Percentiles rank a stretch among this genome's conserved stretches.
phyloP scores from a whole-genome alignment of 2,888 invertebrate species.

The Macrosiphum euphorbiae region DNA sequence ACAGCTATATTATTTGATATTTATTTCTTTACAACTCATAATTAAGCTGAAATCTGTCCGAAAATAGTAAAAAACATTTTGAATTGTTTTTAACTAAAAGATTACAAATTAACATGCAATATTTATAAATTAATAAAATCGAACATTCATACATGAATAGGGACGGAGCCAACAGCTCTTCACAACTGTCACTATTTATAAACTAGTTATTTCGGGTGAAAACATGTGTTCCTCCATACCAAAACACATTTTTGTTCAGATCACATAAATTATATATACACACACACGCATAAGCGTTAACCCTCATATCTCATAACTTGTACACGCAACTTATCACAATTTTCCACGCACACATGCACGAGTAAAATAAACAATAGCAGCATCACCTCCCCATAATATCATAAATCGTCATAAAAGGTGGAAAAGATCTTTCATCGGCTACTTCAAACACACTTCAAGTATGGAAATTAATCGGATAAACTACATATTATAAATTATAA shows the following conservation, averaged over 20 bases:
- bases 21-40: not conserved
- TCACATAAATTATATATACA: constrained; percentile 58
- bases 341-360: constrained; percentile 10
- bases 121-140: constrained; percentile 52
- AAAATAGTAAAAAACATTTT: not conserved
- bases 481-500: not conserved
- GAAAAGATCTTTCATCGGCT: constrained; percentile 53
- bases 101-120: constrained; percentile 16
- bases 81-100: not conserved
- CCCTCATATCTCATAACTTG: constrained; percentile 51
- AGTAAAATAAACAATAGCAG: constrained; percentile 46
- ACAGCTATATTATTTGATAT: constrained; percentile 10
- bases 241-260: constrained; percentile 62
- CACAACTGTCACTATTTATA: constrained; percentile 64
- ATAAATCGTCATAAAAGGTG: constrained; percentile 35
- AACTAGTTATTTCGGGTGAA: constrained; percentile 64
- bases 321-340: constrained; percentile 42
- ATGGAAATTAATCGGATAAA: not conserved
- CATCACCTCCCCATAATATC: not conserved
- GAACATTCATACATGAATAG: constrained; percentile 53
- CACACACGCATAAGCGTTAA: constrained; percentile 23
- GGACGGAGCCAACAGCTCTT: constrained; percentile 62
- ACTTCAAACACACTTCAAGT: constrained; percentile 48
- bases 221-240: constrained; percentile 58
- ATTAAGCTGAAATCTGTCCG: not conserved